These are phyloP conservation scores for Falco punctatus DNA, from an alignment of 2,113 vertebrate genomes.

Conservation along the genomic window DNA sequence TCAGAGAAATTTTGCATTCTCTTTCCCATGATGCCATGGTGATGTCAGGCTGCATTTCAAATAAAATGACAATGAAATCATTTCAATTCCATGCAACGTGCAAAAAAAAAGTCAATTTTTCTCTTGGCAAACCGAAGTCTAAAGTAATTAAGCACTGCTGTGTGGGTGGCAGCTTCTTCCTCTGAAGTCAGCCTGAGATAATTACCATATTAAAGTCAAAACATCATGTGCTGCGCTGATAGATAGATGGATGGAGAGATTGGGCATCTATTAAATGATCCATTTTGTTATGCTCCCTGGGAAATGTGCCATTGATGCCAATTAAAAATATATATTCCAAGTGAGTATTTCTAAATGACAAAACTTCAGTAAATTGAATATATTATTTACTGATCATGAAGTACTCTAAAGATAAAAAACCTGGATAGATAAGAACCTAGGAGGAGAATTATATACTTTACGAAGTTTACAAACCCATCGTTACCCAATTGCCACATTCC, in stretches of 20 bases:
- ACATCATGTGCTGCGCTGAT: slow-evolving; percentile 82
- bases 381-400: slow-evolving; percentile 81
- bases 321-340: slow-evolving; percentile 85
- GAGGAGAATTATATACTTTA: slow-evolving; percentile 48
- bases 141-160: slow-evolving; percentile 87
- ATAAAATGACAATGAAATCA: slow-evolving; percentile 84
- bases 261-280: slow-evolving; percentile 87
- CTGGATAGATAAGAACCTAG: slow-evolving; percentile 52
- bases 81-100: slow-evolving; percentile 80
- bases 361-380: slow-evolving; percentile 79
- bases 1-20: slow-evolving; percentile 77
- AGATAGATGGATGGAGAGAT: slow-evolving; percentile 85
- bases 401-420: slow-evolving; percentile 70
- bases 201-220: slow-evolving; percentile 89
- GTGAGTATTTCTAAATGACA: slow-evolving; percentile 78
- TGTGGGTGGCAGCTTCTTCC: slow-evolving; percentile 84
- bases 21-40: slow-evolving; percentile 80
- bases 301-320: slow-evolving; percentile 84
- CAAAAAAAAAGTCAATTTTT: slow-evolving; percentile 79
- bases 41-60: slow-evolving; percentile 83
- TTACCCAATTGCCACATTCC: slow-evolving; percentile 25
- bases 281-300: slow-evolving; percentile 81
- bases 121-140: slow-evolving; percentile 84
- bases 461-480: slow-evolving; percentile 52
- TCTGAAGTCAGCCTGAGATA: slow-evolving; percentile 84